Evolutionary conservation across 1,140 invertebrate genomes (phyloP).

Genomic region (Gerris buenoi): DNA sequence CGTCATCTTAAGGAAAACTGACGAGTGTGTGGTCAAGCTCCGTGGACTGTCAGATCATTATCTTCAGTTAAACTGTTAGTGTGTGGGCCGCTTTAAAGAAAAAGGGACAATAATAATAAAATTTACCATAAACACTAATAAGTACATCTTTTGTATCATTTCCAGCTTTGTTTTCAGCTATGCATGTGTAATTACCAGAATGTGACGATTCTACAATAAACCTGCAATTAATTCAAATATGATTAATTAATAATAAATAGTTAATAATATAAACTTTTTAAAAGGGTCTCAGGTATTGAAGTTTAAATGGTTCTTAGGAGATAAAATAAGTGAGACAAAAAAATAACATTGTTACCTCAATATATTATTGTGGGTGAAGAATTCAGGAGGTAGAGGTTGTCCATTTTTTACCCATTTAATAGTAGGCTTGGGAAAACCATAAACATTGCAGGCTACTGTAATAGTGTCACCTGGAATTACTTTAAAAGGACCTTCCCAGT

Average conservation of each 20-base stretch:
- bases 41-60: too few species aligned
- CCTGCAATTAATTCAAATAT: slow-evolving; percentile 1
- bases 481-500: slow-evolving; percentile 4
- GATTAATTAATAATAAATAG: too few species aligned
- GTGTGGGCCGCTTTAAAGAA: too few species aligned
- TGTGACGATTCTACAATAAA: slow-evolving; percentile 3
- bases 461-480: slow-evolving; percentile 4
- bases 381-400: not conserved
- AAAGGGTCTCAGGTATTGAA: too few species aligned
- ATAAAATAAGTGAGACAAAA: too few species aligned
- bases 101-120: too few species aligned
- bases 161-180: slow-evolving; percentile 12
- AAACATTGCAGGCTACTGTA: slow-evolving; percentile 5
- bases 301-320: too few species aligned
- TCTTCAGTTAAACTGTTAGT: too few species aligned
- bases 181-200: slow-evolving; percentile 7
- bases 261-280: too few species aligned
- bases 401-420: slow-evolving; percentile 9
- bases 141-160: not conserved
- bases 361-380: not conserved
- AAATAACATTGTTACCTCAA: too few species aligned
- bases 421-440: slow-evolving; percentile 2
- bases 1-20: too few species aligned
- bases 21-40: too few species aligned
- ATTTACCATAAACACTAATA: slow-evolving; percentile 7